phyloP scores from a whole-genome alignment of 1,140 invertebrate genomes.

The Drosophila lowei region DNA sequence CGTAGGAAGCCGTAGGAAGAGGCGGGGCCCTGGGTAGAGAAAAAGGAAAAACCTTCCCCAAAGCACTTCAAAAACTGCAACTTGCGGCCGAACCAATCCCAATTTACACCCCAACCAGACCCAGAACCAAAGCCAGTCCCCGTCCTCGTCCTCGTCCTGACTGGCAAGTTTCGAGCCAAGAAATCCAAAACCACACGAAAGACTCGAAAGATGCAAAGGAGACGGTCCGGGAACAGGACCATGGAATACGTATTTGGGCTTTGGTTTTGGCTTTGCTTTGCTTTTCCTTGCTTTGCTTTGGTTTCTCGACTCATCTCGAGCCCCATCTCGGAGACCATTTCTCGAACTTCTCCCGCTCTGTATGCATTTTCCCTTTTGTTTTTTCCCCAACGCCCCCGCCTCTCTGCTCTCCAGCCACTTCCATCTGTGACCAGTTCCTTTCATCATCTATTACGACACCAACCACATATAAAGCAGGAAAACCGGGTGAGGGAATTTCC shows the following conservation, averaged over 20 bases:
- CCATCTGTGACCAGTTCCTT: conserved; percentile 55
- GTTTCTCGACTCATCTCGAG: conserved; percentile 20
- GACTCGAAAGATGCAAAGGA: conserved; percentile 74
- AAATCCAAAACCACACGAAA: conserved; percentile 82
- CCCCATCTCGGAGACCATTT: too few species aligned
- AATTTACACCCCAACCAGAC: conserved; percentile 12
- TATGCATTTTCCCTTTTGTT: conserved; percentile 56
- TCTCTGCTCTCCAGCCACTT: background rate
- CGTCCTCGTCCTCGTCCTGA: conserved; percentile 8
- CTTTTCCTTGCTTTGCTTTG: conserved; percentile 31
- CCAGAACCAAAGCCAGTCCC: background rate
- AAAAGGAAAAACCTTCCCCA: conserved; percentile 39
- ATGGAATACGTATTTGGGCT: conserved; percentile 52
- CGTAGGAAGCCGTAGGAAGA: conserved; percentile 25
- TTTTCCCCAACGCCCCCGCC: conserved; percentile 25
- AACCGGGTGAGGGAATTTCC: background rate
- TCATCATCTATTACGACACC: conserved; percentile 76
- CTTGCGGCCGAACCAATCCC: conserved; percentile 56
- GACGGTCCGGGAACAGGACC: conserved; percentile 31
- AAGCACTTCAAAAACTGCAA: conserved; percentile 69
- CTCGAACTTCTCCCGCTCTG: background rate
- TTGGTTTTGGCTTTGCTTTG: conserved; percentile 35
- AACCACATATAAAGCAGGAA: conserved; percentile 47
- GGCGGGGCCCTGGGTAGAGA: conserved; percentile 12
- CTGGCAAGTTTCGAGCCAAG: conserved; percentile 70